Evolutionary conservation across 2,113 vertebrate genomes (phyloP), one percentile per base, ranked within the genome.

Genomic region (Calyptommatus sinebrachiatus): DNA sequence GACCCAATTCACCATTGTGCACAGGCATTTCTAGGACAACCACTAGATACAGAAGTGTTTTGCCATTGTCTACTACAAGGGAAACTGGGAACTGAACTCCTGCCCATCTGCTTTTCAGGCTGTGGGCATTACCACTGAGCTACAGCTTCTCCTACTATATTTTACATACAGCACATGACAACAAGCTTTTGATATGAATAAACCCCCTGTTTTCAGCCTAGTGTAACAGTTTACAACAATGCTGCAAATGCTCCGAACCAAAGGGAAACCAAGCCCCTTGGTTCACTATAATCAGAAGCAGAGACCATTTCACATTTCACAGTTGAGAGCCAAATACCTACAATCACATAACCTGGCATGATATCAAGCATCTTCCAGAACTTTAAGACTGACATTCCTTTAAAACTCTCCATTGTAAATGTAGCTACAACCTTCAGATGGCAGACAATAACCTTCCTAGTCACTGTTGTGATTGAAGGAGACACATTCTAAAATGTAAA

Each of bases 231-330:
- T 28, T 29, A 31, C 35, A 20, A 63, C 9, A 46, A 57, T 45
- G 60, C 57, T 28, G 60, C 31, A 57, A 78, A 26, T 48, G 26
- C n/a, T 28, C 18, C 16, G 16, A 77, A 68, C 14, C 20, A 61
- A 26, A 24, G 28, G 83, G 75, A 71, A 3, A 0, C 48, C 73
- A 76, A 77, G 85, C 48, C 81, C 68, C 66, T 80, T 70, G 84
- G 74, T 63, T 84, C 50, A 71, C 29, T 85, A 7, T 4, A 1
- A 50, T 79, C 70, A 24, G 67, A 82, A 86, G 21, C 4, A 35
- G 12, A 65, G 76, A 83, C 81, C 76, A 90, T 90, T 87, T 77
- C 16, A 45, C 83, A 84, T 41, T 80, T 69, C 20, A 83, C 81
- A 73, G 74, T 79, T 63, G 28, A 79, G 82, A 81, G 0, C 0